Base-by-base conservation (phyloP, 1,140 invertebrate species). In the Paracyclopina nana region DNA sequence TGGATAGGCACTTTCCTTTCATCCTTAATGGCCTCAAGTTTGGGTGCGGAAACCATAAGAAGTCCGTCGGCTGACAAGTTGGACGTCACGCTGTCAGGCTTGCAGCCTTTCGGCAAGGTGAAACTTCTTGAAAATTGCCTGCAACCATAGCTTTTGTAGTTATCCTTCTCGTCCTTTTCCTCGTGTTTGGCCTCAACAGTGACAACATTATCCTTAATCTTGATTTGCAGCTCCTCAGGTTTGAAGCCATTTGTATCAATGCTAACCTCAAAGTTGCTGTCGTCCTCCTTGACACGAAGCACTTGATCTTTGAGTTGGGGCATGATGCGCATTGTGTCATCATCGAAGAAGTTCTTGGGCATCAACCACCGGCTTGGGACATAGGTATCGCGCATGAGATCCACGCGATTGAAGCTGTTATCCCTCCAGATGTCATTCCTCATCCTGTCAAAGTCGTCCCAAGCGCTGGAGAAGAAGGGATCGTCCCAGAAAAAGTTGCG, bases 11-110 rank as follows among this genome's bases (percentile, higher is more conserved):
- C 40, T 11, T n/a, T 22, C 40, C 40, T 6, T 42, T 42, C 40
- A 12, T 22, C 40, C 40, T 42, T 22, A n/a, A n/a, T n/a, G n/a
- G n/a, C n/a, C n/a, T n/a, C n/a, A 9, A 27, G 9, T 27, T 46
- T 51, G 16, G 38, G 38, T 3, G 16, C 49, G 16, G 34, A 52
- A 12, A 52, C 28, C 16, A 53, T 31, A 9, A 52, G 51, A 8
- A 52, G 46, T 5, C 51, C 51, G 24, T 52, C 51, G 18, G 42
- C 14, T 18, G 43, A 51, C 25, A 52, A 24, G 25, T 52, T 48
- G 20, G 51, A 52, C 2, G 14, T 31, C 12, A 52, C 49, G 18
- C 14, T 18, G 12, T 52, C 51, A n/a, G 42, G 43, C 16, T 53
- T 53, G 6, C 14, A n/a, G 8, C 28, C 31, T 16, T 52, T 31